phyloP scores from a whole-genome alignment of 2,888 invertebrate species.

The Aphodius sticticus region DNA sequence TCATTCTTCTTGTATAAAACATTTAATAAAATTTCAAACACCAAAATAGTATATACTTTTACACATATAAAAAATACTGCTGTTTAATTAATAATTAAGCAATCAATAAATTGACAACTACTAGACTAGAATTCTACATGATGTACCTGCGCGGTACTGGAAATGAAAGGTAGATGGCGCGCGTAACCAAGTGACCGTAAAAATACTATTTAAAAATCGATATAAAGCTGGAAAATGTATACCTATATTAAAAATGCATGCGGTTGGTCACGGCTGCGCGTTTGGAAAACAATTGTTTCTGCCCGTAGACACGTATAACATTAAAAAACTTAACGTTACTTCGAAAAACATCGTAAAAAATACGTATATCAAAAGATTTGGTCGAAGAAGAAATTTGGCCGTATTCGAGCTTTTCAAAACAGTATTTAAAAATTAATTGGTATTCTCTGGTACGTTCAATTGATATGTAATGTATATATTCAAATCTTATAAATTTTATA shows the following conservation, averaged over 20 bases:
- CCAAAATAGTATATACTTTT: not conserved
- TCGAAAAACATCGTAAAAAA: not conserved
- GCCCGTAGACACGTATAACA: not conserved
- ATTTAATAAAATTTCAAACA: not conserved
- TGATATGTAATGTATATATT: not conserved
- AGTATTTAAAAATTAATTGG: too few species aligned
- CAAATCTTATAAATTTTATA: not conserved
- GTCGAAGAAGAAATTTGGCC: not conserved
- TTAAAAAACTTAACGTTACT: not conserved
- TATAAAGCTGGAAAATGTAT: not conserved
- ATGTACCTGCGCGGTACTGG: not conserved
- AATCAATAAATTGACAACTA: constrained; percentile 5
- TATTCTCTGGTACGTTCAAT: not conserved
- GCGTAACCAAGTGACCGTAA: not conserved
- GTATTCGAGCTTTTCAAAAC: not conserved
- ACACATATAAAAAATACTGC: constrained; percentile 8
- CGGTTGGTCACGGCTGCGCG: not conserved
- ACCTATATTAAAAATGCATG: not conserved
- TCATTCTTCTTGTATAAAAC: not conserved
- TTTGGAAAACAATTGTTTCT: not conserved
- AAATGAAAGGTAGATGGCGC: not conserved
- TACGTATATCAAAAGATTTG: not conserved
- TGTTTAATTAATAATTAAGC: not conserved
- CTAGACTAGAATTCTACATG: not conserved
- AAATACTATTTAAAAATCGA: not conserved